phyloP scores from a whole-genome alignment of 2,888 invertebrate species.

The Morinoia aosen region DNA sequence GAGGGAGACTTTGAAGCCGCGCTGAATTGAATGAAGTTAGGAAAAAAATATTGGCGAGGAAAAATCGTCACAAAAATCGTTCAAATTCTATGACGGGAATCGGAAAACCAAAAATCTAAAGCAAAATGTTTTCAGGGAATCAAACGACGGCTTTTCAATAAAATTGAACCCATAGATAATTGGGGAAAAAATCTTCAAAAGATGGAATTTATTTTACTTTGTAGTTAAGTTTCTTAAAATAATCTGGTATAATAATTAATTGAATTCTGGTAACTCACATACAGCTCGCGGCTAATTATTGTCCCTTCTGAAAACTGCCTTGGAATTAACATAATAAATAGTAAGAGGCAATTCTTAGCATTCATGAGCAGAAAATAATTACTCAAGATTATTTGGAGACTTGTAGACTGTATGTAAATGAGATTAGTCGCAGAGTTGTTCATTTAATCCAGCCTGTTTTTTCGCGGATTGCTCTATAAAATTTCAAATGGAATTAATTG shows the following conservation, averaged over 20 bases:
- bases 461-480: too few relatives aligned
- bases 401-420: too few relatives aligned
- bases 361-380: too few relatives aligned
- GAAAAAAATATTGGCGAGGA: background rate
- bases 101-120: background rate
- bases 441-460: too few relatives aligned
- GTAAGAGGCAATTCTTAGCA: too few relatives aligned
- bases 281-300: background rate
- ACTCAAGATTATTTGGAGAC: too few relatives aligned
- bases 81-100: background rate
- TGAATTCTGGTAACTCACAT: background rate
- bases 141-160: background rate
- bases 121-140: background rate
- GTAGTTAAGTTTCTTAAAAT: background rate
- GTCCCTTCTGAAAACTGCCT: background rate
- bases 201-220: background rate
- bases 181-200: background rate
- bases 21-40: background rate
- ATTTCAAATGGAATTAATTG: too few relatives aligned
- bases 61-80: background rate
- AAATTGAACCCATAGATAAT: background rate
- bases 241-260: background rate
- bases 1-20: background rate
- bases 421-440: too few relatives aligned
- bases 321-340: too few relatives aligned